Base-by-base conservation (phyloP, 2,888 invertebrate species). In the Chloroclysta siterata region DNA sequence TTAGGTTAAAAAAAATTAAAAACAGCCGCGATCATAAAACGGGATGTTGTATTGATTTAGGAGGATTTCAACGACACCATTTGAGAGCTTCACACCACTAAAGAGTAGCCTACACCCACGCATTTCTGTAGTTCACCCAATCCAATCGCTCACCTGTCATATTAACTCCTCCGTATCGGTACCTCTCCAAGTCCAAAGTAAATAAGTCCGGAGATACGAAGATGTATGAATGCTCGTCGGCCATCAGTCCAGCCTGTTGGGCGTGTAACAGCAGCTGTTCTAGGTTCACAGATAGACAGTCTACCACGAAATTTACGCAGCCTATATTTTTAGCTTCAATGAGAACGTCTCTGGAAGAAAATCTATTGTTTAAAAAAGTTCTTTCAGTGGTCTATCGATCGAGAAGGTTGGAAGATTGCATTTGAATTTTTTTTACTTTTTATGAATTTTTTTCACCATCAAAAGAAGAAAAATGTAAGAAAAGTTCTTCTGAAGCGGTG, bases 221-320 rank as follows among this genome's bases (percentile, higher is more conserved):
- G 59, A 98, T 94, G 74, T 96, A 97, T 64, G 95, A 95, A 78
- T 97, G 95, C 57, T 95, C 94, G 56, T 96, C 96, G 0, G 96
- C 96, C 94, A 98, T 94, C 74, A 98, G 87, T 0, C 97, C 98
- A 54, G 98, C 96, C 93, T 98, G 97, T 85, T 97, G 96, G 0
- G 97, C 96, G 84, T 97, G 96, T 0, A 75, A 78, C 7, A 93
- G 72, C 1, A 93, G 63, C 63, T 82, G 84, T 28, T 88, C 87
- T 44, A 93, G 71, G 51, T 88, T 78, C 0, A 94, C 94, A 15
- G 95, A 93, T 0, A 95, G 94, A 75, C 97, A 97, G 73, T 97
- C 97, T 13, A 98, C 93, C 4, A 98, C 94, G 67, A 97, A 95
- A 70, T 96, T 95, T 2, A 91, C 94, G 66, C 95, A 96, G 0